Percentiles rank a stretch among this genome's conserved stretches.
Evolutionary conservation across 2,888 invertebrate genomes (phyloP).

Genomic region (Athalia rosae): DNA sequence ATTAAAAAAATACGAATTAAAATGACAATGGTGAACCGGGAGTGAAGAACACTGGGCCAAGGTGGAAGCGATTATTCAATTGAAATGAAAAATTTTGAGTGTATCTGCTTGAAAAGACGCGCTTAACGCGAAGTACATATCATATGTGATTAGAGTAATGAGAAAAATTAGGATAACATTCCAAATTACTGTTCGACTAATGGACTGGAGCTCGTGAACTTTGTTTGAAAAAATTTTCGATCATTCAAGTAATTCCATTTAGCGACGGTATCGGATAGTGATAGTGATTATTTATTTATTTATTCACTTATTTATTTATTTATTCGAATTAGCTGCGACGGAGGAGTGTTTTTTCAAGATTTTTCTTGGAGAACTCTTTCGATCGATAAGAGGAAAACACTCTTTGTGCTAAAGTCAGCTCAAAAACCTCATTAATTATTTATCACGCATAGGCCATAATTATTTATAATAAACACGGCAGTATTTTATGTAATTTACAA

Average conservation of each 20-base stretch:
- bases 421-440: slow-evolving; percentile 3
- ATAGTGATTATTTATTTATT: slow-evolving; percentile 54
- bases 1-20: not conserved
- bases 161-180: not conserved
- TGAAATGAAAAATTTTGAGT: not conserved
- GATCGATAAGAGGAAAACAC: not conserved
- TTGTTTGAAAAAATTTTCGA: slow-evolving; percentile 43
- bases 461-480: slow-evolving; percentile 12
- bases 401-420: not conserved
- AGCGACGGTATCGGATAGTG: slow-evolving; percentile 29
- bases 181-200: not conserved
- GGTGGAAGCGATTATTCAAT: not conserved
- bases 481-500: slow-evolving; percentile 32
- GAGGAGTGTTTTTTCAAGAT: not conserved
- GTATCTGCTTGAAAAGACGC: not conserved
- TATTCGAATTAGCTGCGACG: slow-evolving; percentile 47
- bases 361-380: not conserved
- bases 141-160: not conserved
- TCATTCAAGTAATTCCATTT: slow-evolving; percentile 54
- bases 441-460: slow-evolving; percentile 20
- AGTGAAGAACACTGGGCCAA: not conserved
- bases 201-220: not conserved
- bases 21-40: not conserved
- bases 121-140: not conserved
- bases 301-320: slow-evolving; percentile 52